A percentile compares a stretch with the other conserved stretches of the same genome.
phyloP scores from a whole-genome alignment of 2,113 vertebrate genomes.

The Colinus virginianus region DNA sequence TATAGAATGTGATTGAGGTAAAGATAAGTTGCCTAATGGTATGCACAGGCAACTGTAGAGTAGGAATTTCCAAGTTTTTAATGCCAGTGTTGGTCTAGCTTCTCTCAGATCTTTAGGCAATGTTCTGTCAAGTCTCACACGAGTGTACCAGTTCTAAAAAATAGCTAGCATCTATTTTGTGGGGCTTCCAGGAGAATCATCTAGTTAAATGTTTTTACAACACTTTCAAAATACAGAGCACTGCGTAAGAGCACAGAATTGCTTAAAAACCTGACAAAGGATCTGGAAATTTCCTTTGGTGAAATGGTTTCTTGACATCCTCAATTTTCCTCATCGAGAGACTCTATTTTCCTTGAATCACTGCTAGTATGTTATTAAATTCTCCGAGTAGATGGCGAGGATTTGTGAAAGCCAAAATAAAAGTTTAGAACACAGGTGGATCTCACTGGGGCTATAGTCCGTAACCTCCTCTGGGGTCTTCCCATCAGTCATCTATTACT shows the following conservation, averaged over 20 bases:
- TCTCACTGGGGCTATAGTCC: background rate
- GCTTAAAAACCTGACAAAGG: background rate
- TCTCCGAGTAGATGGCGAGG: background rate
- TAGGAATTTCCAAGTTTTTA: background rate
- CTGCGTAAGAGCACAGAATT: background rate
- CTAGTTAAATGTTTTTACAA: background rate
- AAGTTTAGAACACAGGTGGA: background rate
- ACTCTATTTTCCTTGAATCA: background rate
- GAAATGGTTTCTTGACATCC: background rate
- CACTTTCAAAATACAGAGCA: background rate
- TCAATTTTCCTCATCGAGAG: background rate
- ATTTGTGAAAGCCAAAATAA: background rate
- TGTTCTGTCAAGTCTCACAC: background rate
- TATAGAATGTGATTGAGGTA: background rate
- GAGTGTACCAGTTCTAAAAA: background rate
- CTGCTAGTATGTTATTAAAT: background rate
- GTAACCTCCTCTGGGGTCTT: background rate
- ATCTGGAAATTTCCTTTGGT: background rate
- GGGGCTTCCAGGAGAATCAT: background rate
- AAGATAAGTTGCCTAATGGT: background rate
- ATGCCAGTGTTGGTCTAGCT: background rate
- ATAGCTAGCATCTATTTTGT: background rate
- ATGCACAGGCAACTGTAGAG: background rate
- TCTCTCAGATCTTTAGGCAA: background rate
- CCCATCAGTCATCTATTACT: background rate